Base-by-base conservation (phyloP, 2,797 vertebrate genomes). In the Trachurus trachurus region DNA sequence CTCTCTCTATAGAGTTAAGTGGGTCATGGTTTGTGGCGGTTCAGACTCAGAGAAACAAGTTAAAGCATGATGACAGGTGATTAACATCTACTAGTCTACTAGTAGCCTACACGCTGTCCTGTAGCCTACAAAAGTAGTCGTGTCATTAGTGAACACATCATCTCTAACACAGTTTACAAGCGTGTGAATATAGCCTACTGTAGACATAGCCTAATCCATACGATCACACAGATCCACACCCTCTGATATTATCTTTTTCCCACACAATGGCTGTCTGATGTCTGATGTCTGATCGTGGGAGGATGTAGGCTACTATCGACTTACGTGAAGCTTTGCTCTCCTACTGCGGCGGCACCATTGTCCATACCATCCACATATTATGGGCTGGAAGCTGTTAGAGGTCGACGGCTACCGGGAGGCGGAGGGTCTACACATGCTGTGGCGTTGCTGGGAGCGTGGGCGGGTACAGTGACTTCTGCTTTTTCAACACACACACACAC, bases 271-370 rank as follows among this genome's bases (percentile, higher is more conserved):
- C 13, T 29, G 7, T 58, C 8, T 64, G 31, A 54, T 62, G 7
- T 58, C 8, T 64, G 31, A 54, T 62, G 53, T 62, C 1, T 61
- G 34, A 68, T 42, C 3, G 29, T 61, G 37, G 31, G 47, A 66
- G 69, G 76, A 64, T 79, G 57, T 49, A 31, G 31, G 31, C 31
- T 49, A 10, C 47, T 47, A 29, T 8, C 6, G 17, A 81, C 71
- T 76, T 75, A 85, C 75, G 15, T 76, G 69, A 17, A 56, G 71
- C 10, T 60, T 19, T 54, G 72, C 3, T 66, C 63, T 63, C 85
- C 73, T 70, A 47, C 44, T 4, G 82, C 26, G 66, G 82, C 26
- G 66, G 31, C 19, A 7, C 56, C 60, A 78, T 78, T 80, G 78
- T 87, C 56, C 40, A 68, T 15, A 29, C 31, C 5, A 56, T 72